Base-by-base conservation (phyloP, 2,797 vertebrate genomes). In the Poeciliopsis infans region DNA sequence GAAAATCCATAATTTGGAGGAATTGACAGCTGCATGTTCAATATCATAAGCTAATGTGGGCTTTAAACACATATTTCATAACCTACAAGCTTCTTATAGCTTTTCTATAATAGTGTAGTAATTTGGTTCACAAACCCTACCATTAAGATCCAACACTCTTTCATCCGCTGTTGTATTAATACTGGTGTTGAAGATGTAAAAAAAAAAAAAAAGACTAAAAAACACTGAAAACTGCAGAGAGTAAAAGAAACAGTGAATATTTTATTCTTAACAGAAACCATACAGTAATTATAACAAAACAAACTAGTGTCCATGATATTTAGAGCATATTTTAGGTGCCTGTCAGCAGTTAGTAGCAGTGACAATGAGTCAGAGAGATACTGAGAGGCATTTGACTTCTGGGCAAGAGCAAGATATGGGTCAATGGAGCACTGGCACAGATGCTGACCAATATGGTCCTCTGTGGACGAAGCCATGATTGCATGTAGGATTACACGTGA, bases 391-490 rank as follows among this genome's bases (percentile, higher is more conserved):
- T 79, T 84, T 86, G 28, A 88, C 85, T 90, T 85, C 83, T 81
- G 86, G 87, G 83, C 75, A 86, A 3, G 64, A 79, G 33, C 33
- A 57, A 25, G 85, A 93, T 94, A 36, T 95, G 89, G 91, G 94
- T 95, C 94, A 95, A 83, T 91, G 85, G 91, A 87, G 85, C 83
- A 55, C 80, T 88, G 91, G 88, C 80, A 85, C 87, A 90, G 83
- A 90, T 88, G 76, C 89, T 74, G 64, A 74, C 83, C 89, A 83
- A 87, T 85, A 85, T 92, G 84, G 83, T 79, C 80, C 12, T 79
- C 66, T 83, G 72, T 71, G 45, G 68, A 7, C 75, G 57, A 78
- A 47, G 43, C 31, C 43, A n/a, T 76, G 78, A 23, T 16, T 49
- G 71, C 31, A 78, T 66, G 49, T 77, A 45, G 76, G 69, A 74